Conservation (phyloP, 2,888 invertebrate species). For the Lydus trimaculatus region DNA sequence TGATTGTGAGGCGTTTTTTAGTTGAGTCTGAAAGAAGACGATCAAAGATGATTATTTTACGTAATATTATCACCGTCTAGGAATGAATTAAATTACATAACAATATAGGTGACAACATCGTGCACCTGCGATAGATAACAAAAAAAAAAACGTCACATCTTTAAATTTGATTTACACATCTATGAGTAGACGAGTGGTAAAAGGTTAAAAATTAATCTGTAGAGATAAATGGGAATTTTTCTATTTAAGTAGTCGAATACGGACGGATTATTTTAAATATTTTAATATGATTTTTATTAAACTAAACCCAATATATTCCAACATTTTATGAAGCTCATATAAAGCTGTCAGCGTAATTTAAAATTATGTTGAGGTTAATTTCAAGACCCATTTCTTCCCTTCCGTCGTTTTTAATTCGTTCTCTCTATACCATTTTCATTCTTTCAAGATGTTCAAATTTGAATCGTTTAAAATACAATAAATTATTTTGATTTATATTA, state of each 20-base stretch:
- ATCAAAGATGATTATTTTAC: background rate
- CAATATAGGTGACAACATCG: background rate
- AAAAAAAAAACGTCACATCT: background rate
- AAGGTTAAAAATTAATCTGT: background rate
- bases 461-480: constrained; percentile 29
- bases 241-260: constrained; percentile 4
- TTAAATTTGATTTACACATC: too few relatives aligned
- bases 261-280: constrained; percentile 32
- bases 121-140: background rate
- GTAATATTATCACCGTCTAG: background rate
- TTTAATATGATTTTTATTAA: constrained; percentile 35
- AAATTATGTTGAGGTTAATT: constrained; percentile 36
- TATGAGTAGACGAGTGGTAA: too few relatives aligned
- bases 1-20: background rate
- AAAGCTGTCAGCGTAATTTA: constrained; percentile 38
- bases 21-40: background rate
- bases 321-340: constrained; percentile 30
- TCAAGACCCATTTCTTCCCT: constrained; percentile 17
- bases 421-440: background rate
- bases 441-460: background rate
- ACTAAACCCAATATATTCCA: constrained; percentile 28
- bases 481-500: constrained; percentile 27
- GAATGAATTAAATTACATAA: background rate
- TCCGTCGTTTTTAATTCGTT: background rate
- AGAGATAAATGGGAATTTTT: background rate